Percentiles rank a stretch among this genome's conserved stretches.
These are phyloP conservation scores for Panthera uncia DNA, from an alignment of 2,113 vertebrate species.

Conservation along the genomic window DNA sequence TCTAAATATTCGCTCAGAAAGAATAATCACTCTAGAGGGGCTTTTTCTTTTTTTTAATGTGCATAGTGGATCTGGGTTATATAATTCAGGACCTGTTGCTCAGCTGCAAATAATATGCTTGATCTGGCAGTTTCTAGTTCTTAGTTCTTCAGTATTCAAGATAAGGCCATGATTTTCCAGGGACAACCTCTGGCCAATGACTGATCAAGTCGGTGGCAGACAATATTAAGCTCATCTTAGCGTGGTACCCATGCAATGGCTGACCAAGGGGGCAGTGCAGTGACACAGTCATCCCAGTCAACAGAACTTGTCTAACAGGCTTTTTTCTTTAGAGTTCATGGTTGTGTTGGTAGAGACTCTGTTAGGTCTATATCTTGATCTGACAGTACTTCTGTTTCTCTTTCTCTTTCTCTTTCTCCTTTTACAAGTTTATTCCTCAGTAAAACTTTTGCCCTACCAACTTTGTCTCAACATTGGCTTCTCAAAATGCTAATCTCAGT, in stretches of 20 bases:
- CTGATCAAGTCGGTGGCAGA: background rate
- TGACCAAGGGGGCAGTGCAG: background rate
- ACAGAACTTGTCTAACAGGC: background rate
- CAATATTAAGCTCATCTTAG: background rate
- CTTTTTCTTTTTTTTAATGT: background rate
- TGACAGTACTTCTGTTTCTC: background rate
- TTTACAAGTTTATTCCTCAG: background rate
- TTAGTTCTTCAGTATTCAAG: background rate
- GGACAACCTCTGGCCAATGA: background rate
- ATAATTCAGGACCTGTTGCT: background rate
- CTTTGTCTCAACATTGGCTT: background rate
- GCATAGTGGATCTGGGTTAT: background rate
- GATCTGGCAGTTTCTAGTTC: background rate
- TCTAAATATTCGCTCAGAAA: background rate
- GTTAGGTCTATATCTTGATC: background rate
- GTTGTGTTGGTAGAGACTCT: background rate
- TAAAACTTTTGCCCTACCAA: background rate
- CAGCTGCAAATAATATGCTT: background rate
- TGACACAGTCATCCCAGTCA: background rate
- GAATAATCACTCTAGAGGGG: background rate
- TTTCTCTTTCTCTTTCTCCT: background rate
- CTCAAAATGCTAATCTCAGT: background rate
- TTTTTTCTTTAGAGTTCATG: background rate
- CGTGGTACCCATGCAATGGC: background rate
- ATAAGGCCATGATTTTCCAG: background rate